These are phyloP conservation scores for Cheirogaleus medius DNA, from an alignment of 2,113 vertebrate species.

Conservation along the genomic window DNA sequence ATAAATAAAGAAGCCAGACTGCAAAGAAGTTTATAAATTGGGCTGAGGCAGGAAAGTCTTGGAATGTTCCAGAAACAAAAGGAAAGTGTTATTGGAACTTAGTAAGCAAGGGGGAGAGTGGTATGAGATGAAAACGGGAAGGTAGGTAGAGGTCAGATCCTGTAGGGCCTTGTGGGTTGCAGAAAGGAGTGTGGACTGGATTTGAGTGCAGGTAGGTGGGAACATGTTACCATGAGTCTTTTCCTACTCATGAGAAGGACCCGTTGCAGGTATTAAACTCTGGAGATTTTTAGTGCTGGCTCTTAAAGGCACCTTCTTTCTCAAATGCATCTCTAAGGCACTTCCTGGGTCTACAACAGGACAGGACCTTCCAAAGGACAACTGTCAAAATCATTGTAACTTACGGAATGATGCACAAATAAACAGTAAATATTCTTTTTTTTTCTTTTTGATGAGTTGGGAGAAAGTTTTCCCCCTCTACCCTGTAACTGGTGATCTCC, in stretches of 20 bases:
- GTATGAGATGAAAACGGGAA: not conserved
- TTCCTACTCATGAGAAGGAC: not conserved
- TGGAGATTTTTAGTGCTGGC: not conserved
- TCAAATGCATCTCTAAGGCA: not conserved
- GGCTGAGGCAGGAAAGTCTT: not conserved
- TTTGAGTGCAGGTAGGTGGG: not conserved
- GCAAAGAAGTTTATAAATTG: not conserved
- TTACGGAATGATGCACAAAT: not conserved
- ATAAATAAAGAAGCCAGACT: not conserved
- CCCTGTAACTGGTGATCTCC: not conserved
- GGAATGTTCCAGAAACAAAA: constrained; percentile 23
- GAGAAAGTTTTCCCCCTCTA: not conserved
- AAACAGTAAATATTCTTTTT: not conserved
- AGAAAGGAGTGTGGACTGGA: not conserved
- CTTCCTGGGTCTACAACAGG: not conserved
- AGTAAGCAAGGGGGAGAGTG: not conserved
- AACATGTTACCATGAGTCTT: not conserved
- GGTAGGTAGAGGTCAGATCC: not conserved
- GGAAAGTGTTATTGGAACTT: not conserved
- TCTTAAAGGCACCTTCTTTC: not conserved
- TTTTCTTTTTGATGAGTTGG: not conserved
- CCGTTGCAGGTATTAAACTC: not conserved
- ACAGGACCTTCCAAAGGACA: not conserved
- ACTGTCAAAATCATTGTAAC: not conserved
- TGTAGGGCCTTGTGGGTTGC: not conserved